These are phyloP conservation scores for Heteropelma amictum DNA, from an alignment of 2,888 invertebrate species.

Conservation along the genomic window DNA sequence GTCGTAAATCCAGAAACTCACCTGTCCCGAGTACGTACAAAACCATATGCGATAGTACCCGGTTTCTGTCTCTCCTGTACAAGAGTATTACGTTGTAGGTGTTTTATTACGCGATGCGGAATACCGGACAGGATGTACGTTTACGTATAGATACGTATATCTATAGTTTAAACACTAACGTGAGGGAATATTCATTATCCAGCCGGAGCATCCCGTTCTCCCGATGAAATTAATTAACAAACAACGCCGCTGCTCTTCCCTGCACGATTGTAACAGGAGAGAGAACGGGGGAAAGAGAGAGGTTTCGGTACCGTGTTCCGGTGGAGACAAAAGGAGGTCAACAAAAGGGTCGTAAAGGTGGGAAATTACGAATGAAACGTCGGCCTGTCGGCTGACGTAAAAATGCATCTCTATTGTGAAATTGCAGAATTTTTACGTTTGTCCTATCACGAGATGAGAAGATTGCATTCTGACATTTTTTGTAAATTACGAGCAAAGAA, in stretches of 20 bases:
- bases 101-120: conserved; percentile 11
- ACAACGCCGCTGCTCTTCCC: not conserved
- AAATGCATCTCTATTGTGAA: too few species aligned
- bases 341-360: too few species aligned
- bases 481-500: too few species aligned
- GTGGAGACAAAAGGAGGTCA: not conserved
- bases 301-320: not conserved
- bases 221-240: conserved; percentile 52
- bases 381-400: too few species aligned
- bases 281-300: not conserved
- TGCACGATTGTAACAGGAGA: not conserved
- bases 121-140: not conserved
- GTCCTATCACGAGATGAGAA: too few species aligned
- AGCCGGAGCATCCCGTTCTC: conserved; percentile 39
- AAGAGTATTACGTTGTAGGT: not conserved
- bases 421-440: too few species aligned
- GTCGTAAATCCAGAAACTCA: conserved; percentile 16
- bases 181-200: conserved; percentile 46
- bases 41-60: not conserved
- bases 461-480: too few species aligned
- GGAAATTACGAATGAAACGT: too few species aligned
- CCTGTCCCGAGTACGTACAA: not conserved
- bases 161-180: not conserved
- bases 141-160: not conserved
- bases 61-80: not conserved